Evolutionary conservation across 2,113 vertebrate species (phyloP), one percentile per base, ranked within the genome.

Genomic region (Chaenocephalus aceratus): DNA sequence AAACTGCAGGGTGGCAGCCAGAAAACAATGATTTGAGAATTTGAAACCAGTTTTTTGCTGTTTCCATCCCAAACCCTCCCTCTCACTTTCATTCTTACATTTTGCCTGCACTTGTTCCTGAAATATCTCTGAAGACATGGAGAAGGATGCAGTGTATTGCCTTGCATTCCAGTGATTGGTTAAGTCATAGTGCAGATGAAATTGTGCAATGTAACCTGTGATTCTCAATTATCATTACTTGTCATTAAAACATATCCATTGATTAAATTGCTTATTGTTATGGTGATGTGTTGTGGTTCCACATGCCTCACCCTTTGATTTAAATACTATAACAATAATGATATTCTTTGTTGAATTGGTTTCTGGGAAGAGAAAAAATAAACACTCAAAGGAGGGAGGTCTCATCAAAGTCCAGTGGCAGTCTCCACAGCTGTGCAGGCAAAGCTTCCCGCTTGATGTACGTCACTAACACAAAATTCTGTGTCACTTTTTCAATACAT

Each of bases 401-500:
- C 64, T 46, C 74, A 83, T 88, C 77, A 90, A 79, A 87, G 71
- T 60, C 30, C 23, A 61, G 48, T 75, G 74, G 62, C 75, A 71
- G 26, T 23, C 45, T 49, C 13, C 58, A 74, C 78, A 90, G 88
- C 80, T 86, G 86, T 48, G 7, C 0, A 62, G 66, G 26, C 44
- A 46, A 59, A 73, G 36, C 73, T 10, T 59, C 44, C 36, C 6
- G 5, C 6, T 41, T 41, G 36, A 41, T 41, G 36, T 41, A 8
- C 36, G 7, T 41, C 7, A 41, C 7, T 41, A 41, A 41, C 36
- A 41, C 36, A 41, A 62, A 0, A 57, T 36, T 49, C 4, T 6
- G 16, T 51, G 4, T 36, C 6, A 54, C n/a, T 56, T 26, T 45
- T 21, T 63, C 15, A 9, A 34, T 34, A 8, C 9, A 45, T 8